Base-by-base conservation (phyloP, 2,797 vertebrate species). In the Champsocephalus gunnari region DNA sequence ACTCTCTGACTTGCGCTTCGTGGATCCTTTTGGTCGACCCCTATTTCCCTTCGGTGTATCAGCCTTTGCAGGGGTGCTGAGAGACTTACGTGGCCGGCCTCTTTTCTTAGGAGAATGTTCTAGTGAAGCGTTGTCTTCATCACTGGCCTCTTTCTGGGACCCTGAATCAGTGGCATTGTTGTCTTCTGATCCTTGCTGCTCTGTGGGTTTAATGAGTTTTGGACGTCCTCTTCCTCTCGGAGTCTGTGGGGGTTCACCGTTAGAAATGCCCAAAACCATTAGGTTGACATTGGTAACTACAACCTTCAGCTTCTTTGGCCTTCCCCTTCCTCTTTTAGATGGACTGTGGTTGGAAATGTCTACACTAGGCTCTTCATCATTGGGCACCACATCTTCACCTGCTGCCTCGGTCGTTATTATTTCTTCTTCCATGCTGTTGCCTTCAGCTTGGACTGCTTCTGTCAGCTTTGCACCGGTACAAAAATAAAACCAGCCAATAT, bases 41-140 rank as follows among this genome's bases (percentile, higher is more conserved):
- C 83, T 73, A 51, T 80, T 79, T 9, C 19, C 63, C 84, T 92
- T 94, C 11, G 82, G 75, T 1, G 72, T 13, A 51, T 60, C 19
- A 9, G 2, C 43, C 48, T 74, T 82, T 45, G 69, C 54, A 7
- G 19, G 12, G 8, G 87, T 81, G 34, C 78, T 81, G 9, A 51
- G 6, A 10, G 89, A 81, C 28, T 92, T 89, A 65, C 71, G 89
- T 1, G 93, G 94, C 49, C 92, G 72, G 13, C 93, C 93, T 75
- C 92, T 82, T 81, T 89, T 92, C 68, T 70, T 88, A 28, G 81
- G 79, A 28, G 71, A 34, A 19, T 21, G 56, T n/a, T 76, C 82
- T 47, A 61, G 60, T 3, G 11, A 5, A 7, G 34, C 2, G 16
- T 9, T 8, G n/a, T 57, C 71, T 56, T 71, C 66, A 28, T 61